A percentile compares a stretch with the other conserved stretches of the same genome.
These are phyloP conservation scores for Phalanger gymnotis DNA, from an alignment of 2,797 vertebrate genomes.

Conservation along the genomic window DNA sequence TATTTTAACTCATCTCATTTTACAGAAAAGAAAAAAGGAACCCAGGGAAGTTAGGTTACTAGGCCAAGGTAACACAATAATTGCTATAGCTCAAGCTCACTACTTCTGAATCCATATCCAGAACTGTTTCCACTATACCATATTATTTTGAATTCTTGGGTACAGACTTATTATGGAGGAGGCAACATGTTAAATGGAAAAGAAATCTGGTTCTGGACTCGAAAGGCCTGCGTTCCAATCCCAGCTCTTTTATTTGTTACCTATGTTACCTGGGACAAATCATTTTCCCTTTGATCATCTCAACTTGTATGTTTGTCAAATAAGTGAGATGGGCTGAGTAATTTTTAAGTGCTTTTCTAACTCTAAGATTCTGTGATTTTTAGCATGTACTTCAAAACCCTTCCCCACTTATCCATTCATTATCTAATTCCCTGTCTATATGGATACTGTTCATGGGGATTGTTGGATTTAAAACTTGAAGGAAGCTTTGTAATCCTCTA, in stretches of 20 bases:
- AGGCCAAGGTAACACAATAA: not conserved
- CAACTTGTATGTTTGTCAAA: not conserved
- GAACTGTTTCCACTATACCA: not conserved
- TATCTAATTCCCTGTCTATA: not conserved
- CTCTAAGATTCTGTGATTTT: not conserved
- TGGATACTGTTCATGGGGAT: not conserved
- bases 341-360: not conserved
- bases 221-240: not conserved
- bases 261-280: not conserved
- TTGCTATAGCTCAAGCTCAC: not conserved
- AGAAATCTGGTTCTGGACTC: not conserved
- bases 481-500: not conserved
- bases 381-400: not conserved
- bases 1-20: not conserved
- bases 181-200: not conserved
- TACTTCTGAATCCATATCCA: not conserved
- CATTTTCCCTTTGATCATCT: not conserved
- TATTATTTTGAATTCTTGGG: not conserved
- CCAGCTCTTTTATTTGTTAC: not conserved
- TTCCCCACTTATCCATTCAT: not conserved
- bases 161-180: not conserved
- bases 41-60: not conserved
- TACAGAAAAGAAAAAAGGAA: not conserved
- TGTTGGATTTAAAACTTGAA: not conserved
- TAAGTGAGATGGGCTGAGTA: not conserved